phyloP scores from a whole-genome alignment of 53 echinoderm and acorn worm genomes.

The Astropecten irregularis region DNA sequence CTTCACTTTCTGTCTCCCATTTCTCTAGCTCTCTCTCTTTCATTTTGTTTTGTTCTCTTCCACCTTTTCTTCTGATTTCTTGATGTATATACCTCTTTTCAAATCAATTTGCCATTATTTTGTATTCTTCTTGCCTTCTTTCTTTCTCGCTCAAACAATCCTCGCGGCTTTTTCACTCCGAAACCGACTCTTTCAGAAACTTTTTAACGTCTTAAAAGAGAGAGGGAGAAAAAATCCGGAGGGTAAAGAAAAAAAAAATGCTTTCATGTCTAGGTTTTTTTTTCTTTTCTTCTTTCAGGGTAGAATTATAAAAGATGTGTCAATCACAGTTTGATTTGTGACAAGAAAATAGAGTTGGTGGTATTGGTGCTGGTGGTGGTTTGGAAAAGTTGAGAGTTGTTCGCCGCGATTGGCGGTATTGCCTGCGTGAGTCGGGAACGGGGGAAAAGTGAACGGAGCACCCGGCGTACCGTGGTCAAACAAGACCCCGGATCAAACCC shows the following conservation, averaged over 20 bases:
- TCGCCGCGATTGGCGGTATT: too few species aligned
- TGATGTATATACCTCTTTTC: not conserved
- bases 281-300: slow-evolving; percentile 32
- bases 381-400: not conserved
- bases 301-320: not conserved
- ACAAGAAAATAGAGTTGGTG: not conserved
- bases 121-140: not conserved
- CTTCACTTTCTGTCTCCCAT: too few species aligned
- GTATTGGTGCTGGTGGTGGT: too few species aligned
- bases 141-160: slow-evolving; percentile 1
- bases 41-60: too few species aligned
- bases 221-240: not conserved
- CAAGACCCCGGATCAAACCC: too few species aligned
- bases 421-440: too few species aligned
- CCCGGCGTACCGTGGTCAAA: too few species aligned
- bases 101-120: slow-evolving; percentile 51
- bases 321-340: slow-evolving; percentile 36
- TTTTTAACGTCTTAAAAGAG: slow-evolving; percentile 46
- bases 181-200: slow-evolving; percentile 54
- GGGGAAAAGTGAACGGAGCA: too few species aligned
- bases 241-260: too few species aligned
- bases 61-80: too few species aligned
- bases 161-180: slow-evolving; percentile 54
- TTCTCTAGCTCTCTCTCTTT: too few species aligned
- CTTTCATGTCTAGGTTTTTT: too few species aligned